A percentile compares a stretch with the other conserved stretches of the same genome.
These are phyloP conservation scores for Tenthredo distinguenda DNA, from an alignment of 2,888 invertebrate species.

Conservation along the genomic window DNA sequence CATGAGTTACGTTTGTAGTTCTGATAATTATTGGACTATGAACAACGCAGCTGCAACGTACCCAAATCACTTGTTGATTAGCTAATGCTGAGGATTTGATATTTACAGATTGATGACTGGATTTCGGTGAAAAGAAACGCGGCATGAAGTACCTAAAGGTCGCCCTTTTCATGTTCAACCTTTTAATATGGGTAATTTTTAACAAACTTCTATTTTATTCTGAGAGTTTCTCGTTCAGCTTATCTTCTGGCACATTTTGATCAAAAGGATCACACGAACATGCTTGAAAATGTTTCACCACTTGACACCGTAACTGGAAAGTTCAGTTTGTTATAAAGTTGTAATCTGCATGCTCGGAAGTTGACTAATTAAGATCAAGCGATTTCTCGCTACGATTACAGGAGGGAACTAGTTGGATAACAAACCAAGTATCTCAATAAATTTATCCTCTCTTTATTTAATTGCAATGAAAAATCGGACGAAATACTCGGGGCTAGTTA, in stretches of 20 bases:
- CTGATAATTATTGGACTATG: neutral
- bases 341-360: neutral
- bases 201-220: neutral
- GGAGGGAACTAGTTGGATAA: neutral
- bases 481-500: neutral
- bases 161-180: slow-evolving; percentile 72
- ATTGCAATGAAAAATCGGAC: neutral
- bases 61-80: neutral
- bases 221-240: neutral
- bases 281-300: neutral
- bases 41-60: neutral
- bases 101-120: slow-evolving; percentile 68
- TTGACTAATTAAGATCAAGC: slow-evolving; percentile 12
- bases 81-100: slow-evolving; percentile 45
- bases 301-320: neutral
- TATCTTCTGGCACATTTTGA: neutral
- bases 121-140: slow-evolving; percentile 64
- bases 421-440: neutral
- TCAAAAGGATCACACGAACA: neutral
- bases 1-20: neutral
- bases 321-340: slow-evolving; percentile 8
- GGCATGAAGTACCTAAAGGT: slow-evolving; percentile 74
- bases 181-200: slow-evolving; percentile 74
- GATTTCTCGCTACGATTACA: neutral
- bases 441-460: neutral